phyloP scores from a whole-genome alignment of 1,140 invertebrate genomes.

The Orchesella cincta region DNA sequence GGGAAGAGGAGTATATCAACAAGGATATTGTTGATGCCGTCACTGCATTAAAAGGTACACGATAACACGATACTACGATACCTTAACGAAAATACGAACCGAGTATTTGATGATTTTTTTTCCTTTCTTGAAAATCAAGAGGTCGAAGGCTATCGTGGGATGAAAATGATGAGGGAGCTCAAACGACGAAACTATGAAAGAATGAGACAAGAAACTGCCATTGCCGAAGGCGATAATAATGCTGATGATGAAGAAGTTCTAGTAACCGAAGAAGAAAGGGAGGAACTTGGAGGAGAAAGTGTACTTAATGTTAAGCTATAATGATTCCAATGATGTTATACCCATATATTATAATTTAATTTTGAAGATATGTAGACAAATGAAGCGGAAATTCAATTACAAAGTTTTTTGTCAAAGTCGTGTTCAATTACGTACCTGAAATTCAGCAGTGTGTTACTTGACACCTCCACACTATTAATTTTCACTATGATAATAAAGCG shows the following conservation, averaged over 20 bases:
- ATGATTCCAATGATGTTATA: too few species aligned
- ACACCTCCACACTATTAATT: too few species aligned
- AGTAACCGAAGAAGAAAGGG: too few species aligned
- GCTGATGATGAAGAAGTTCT: background rate
- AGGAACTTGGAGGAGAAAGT: too few species aligned
- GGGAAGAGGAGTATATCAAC: background rate
- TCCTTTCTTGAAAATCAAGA: background rate
- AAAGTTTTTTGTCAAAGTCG: too few species aligned
- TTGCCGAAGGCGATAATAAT: background rate
- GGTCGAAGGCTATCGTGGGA: background rate
- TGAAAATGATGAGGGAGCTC: constrained; percentile 14
- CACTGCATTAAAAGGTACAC: background rate
- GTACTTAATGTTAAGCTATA: too few species aligned
- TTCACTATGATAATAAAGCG: too few species aligned
- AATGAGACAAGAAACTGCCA: background rate
- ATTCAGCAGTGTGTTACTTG: too few species aligned
- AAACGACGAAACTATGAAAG: background rate
- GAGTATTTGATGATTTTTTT: background rate
- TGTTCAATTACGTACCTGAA: too few species aligned
- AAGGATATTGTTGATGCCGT: background rate
- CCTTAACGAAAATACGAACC: background rate
- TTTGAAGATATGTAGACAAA: too few species aligned
- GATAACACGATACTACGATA: background rate
- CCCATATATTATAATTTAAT: too few species aligned
- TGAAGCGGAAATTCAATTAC: too few species aligned